Base-by-base conservation (phyloP, 2,888 invertebrate species). In the Limenitis camilla region DNA sequence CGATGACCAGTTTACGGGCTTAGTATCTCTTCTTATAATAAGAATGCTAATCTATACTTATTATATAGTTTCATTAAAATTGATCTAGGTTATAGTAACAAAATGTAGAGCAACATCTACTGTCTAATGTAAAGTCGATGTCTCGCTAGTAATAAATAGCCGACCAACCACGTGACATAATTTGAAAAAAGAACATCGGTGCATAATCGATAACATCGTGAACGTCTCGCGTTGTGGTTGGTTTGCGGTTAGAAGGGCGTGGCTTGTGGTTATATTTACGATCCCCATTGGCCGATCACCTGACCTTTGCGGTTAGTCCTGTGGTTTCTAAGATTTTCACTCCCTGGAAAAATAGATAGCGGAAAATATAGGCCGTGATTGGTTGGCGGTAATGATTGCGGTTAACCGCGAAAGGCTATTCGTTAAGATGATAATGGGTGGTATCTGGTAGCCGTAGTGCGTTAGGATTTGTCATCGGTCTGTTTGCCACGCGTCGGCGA, bases 191-290 rank as follows among this genome's bases (percentile, higher is more conserved):
- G 71, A 74, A 76, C 68, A 68, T 68, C 66, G 65, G 65, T 64
- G 75, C 72, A 71, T 63, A 78, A 83, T 87, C 85, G 79, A 82
- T 85, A 77, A 74, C 73, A 74, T 72, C 63, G 72, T 72, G 72
- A 76, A 73, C 77, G 81, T 88, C 86, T 88, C 81, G 86, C 80
- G 73, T 82, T 86, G 88, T 86, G 88, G 88, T 88, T 88, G 88
- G 88, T 88, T 91, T 91, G 91, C 83, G 91, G 91, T 91, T 89
- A 87, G 73, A 69, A 72, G 86, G 90, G 90, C 90, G 90, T 88
- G 88, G 89, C 78, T 83, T 90, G 90, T 69, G 90, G 90, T 90
- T 81, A 84, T 78, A 88, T 85, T 85, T 86, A 84, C 82, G 81
- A 81, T 72, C 77, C 78, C 81, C 71, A 91, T 91, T 91, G 90